A percentile compares a stretch with the other conserved stretches of the same genome.
Conservation (phyloP, 53 echinoderm and acorn worm species). For the Zoroaster sp. region DNA sequence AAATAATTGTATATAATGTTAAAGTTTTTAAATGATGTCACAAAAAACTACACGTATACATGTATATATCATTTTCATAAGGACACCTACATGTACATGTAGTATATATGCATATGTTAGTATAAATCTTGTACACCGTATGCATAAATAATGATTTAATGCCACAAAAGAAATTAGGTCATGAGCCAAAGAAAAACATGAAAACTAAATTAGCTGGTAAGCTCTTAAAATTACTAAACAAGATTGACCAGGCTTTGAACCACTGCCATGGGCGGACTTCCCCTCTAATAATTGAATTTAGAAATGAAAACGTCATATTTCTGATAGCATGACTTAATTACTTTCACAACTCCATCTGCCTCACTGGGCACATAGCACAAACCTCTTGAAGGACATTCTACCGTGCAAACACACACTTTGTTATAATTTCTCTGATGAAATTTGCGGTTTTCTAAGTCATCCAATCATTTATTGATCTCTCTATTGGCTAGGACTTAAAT, state of each 20-base stretch:
- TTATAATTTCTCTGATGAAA: background rate
- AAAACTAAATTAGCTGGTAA: background rate
- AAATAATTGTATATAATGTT: no score
- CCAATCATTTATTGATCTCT: background rate
- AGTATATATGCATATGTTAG: background rate
- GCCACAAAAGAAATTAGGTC: background rate
- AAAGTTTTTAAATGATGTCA: no score
- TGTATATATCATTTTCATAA: no score
- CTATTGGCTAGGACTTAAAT: no score
- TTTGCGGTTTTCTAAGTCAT: background rate
- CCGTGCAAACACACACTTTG: background rate
- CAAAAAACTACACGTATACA: no score
- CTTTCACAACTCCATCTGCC: background rate
- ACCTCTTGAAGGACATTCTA: background rate
- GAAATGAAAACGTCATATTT: slow-evolving; percentile 19
- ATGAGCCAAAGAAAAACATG: background rate
- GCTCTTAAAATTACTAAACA: background rate
- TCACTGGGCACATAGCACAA: background rate
- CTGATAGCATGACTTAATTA: background rate
- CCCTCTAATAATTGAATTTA: slow-evolving; percentile 2
- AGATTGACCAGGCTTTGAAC: background rate
- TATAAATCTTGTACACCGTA: background rate
- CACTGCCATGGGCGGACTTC: background rate
- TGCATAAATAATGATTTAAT: background rate
- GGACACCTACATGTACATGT: background rate